Evolutionary conservation across 2,113 vertebrate species (phyloP).

Genomic region (Charina bottae): DNA sequence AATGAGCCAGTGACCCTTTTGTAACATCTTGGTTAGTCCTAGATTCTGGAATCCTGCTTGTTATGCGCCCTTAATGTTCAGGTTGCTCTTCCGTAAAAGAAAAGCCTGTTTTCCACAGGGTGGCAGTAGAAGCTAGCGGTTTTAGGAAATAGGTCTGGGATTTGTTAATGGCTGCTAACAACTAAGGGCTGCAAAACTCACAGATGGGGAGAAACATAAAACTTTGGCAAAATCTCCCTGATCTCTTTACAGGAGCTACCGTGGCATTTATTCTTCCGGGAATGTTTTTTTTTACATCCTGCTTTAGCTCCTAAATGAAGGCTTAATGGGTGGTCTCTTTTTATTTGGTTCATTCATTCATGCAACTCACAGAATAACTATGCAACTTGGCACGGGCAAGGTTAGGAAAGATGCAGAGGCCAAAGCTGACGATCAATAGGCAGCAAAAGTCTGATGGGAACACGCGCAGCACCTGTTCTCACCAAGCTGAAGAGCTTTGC

Average conservation of each 20-base stretch:
- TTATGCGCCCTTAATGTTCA: background rate
- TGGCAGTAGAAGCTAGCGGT: constrained; percentile 63
- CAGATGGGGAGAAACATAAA: constrained; percentile 20
- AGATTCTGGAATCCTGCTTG: background rate
- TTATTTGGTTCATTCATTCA: constrained; percentile 50
- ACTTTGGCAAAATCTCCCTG: constrained; percentile 34
- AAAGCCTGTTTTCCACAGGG: constrained; percentile 55
- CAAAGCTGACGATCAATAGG: background rate
- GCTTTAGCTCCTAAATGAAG: constrained; percentile 57
- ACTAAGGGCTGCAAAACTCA: constrained; percentile 48
- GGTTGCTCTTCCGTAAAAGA: background rate
- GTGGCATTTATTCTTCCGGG: constrained; percentile 66
- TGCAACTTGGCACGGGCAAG: constrained; percentile 44
- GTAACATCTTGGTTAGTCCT: background rate
- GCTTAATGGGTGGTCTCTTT: constrained; percentile 75
- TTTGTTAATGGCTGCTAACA: background rate
- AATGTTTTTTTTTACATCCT: constrained; percentile 50
- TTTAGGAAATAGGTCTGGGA: constrained; percentile 43
- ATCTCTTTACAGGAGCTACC: constrained; percentile 55
- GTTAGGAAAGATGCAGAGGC: constrained; percentile 7
- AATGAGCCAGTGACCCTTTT: background rate
- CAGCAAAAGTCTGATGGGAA: background rate
- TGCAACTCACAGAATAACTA: constrained; percentile 64
- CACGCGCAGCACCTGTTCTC: background rate
- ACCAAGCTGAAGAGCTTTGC: background rate